These are phyloP conservation scores for Argyra leucocephala DNA, from an alignment of 2,888 invertebrate species.

Conservation along the genomic window DNA sequence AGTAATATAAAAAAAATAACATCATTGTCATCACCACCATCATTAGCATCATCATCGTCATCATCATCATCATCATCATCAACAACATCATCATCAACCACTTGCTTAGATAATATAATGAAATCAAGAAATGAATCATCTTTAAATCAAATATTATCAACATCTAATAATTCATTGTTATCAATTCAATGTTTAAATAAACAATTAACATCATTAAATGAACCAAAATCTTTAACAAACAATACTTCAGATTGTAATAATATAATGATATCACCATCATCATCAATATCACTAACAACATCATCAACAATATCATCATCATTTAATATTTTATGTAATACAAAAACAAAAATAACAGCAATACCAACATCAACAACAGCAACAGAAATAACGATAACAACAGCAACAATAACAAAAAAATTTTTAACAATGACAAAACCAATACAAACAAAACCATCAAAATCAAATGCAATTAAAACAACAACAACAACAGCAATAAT, in stretches of 20 bases:
- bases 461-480: no score
- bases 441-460: slow-evolving; percentile 13
- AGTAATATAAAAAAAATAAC: no score
- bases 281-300: slow-evolving; percentile 15
- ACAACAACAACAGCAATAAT: no score
- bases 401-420: slow-evolving; percentile 18
- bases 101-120: background rate
- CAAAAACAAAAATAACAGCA: slow-evolving; percentile 25
- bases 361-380: slow-evolving; percentile 13
- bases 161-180: slow-evolving; percentile 66
- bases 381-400: slow-evolving; percentile 12
- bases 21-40: slow-evolving; percentile 8
- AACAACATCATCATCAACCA: slow-evolving; percentile 15
- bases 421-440: slow-evolving; percentile 11
- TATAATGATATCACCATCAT: slow-evolving; percentile 8
- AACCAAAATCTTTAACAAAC: slow-evolving; percentile 18
- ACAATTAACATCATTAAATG: slow-evolving; percentile 60
- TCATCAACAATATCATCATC: slow-evolving; percentile 24
- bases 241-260: slow-evolving; percentile 17
- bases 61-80: slow-evolving; percentile 15
- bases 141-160: slow-evolving; percentile 35
- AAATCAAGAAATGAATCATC: slow-evolving; percentile 23
- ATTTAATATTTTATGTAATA: slow-evolving; percentile 20
- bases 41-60: no score
- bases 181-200: slow-evolving; percentile 87